These are phyloP conservation scores for Tachycineta bicolor DNA, from an alignment of 2,113 vertebrate genomes.

Conservation along the genomic window DNA sequence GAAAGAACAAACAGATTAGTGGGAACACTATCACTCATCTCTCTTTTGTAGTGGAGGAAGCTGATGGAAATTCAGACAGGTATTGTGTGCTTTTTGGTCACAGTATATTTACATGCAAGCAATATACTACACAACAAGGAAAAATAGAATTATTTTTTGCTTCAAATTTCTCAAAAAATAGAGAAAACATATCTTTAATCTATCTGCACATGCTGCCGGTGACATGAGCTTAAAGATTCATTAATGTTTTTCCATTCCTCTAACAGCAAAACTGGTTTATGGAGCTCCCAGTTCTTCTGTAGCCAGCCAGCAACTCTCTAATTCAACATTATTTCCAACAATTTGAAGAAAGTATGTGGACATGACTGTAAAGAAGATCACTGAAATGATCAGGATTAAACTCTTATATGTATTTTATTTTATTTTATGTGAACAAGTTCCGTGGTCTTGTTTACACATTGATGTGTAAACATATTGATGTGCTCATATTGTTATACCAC, in stretches of 20 bases:
- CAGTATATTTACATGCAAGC: neutral
- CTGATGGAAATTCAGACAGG: neutral
- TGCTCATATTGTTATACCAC: neutral
- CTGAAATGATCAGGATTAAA: neutral
- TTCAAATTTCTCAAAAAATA: neutral
- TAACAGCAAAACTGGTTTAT: neutral
- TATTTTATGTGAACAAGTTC: neutral
- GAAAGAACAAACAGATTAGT: slow-evolving; percentile 1
- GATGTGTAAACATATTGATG: neutral
- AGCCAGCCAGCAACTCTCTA: neutral
- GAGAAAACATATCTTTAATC: neutral
- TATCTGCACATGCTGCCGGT: neutral
- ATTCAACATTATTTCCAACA: neutral
- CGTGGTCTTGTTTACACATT: neutral
- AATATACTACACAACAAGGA: neutral
- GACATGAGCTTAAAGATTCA: neutral
- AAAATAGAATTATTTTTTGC: neutral
- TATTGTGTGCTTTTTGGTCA: neutral
- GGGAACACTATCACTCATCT: neutral
- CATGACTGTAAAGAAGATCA: neutral
- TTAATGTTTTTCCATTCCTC: neutral
- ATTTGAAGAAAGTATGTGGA: neutral
- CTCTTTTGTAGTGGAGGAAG: neutral
- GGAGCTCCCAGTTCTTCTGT: neutral
- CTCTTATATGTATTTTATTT: neutral